Evolutionary conservation across 2,113 vertebrate species (phyloP).

Genomic region (Thinocorus orbignyianus): DNA sequence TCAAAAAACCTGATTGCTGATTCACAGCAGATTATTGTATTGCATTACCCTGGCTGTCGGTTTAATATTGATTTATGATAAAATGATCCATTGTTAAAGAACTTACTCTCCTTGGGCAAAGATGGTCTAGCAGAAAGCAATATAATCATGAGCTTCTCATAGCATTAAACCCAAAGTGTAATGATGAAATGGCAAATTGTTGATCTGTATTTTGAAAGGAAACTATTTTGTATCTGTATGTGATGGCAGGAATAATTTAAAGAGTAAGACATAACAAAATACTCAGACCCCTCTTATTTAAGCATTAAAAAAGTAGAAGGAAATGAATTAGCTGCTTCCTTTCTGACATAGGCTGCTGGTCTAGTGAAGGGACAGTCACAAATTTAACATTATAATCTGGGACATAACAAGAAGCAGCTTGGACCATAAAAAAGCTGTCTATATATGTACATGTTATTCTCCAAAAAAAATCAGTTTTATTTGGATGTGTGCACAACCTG

Average conservation of each 20-base stretch:
- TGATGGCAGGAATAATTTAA: not conserved
- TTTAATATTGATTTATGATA: not conserved
- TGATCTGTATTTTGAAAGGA: not conserved
- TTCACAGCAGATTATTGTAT: not conserved
- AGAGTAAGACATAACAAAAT: not conserved
- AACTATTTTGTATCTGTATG: not conserved
- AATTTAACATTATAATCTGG: not conserved
- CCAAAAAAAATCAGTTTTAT: not conserved
- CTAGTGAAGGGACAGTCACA: not conserved
- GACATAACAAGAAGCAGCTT: slow-evolving; percentile 14
- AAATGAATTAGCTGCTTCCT: slow-evolving; percentile 23
- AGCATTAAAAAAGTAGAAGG: slow-evolving; percentile 12
- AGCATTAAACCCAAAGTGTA: not conserved
- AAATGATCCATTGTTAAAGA: not conserved
- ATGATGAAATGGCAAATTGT: not conserved
- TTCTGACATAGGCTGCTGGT: not conserved
- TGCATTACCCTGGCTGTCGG: not conserved
- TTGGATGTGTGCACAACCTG: slow-evolving; percentile 38
- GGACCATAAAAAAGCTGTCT: slow-evolving; percentile 50
- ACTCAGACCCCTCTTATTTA: not conserved
- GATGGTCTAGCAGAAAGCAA: not conserved
- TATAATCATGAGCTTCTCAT: not conserved
- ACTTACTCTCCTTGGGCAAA: not conserved
- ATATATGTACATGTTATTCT: not conserved
- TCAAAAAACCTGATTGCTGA: not conserved